Conservation (phyloP, 2,888 invertebrate genomes). For the Xestia c-nigrum region DNA sequence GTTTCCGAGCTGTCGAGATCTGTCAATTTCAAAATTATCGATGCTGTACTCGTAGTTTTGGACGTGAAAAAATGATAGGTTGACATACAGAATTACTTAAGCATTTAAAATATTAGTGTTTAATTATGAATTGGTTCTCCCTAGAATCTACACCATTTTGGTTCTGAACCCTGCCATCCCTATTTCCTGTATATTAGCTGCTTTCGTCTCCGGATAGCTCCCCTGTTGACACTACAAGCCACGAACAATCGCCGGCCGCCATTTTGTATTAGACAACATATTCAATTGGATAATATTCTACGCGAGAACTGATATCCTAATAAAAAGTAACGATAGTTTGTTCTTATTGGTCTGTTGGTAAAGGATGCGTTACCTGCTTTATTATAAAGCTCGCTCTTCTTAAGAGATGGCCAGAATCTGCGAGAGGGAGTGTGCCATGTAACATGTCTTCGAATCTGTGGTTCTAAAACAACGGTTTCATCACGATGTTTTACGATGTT, state of each 20-base stretch:
- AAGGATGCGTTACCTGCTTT: background rate
- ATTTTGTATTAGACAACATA: conserved; percentile 50
- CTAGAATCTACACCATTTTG: background rate
- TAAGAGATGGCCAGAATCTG: background rate
- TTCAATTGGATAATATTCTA: conserved; percentile 59
- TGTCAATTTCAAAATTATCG: too few relatives aligned
- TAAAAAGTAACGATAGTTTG: conserved; percentile 35
- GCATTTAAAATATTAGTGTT: too few relatives aligned
- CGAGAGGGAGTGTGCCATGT: background rate
- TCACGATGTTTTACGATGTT: background rate
- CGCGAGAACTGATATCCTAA: conserved; percentile 31
- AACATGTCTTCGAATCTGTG: background rate
- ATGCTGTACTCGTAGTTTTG: too few relatives aligned
- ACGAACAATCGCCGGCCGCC: conserved; percentile 25
- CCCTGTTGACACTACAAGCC: conserved; percentile 67
- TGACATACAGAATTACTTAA: too few relatives aligned
- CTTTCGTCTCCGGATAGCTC: conserved; percentile 67
- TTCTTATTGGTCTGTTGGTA: conserved; percentile 26
- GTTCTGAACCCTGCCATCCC: conserved; percentile 39
- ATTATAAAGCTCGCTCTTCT: background rate
- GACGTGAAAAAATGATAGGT: too few relatives aligned
- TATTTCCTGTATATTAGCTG: conserved; percentile 64
- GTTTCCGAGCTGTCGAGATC: too few relatives aligned
- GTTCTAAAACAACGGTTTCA: background rate
- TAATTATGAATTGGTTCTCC: background rate